These are phyloP conservation scores for Zaprionus capensis DNA, from an alignment of 1,140 invertebrate genomes.

Conservation along the genomic window DNA sequence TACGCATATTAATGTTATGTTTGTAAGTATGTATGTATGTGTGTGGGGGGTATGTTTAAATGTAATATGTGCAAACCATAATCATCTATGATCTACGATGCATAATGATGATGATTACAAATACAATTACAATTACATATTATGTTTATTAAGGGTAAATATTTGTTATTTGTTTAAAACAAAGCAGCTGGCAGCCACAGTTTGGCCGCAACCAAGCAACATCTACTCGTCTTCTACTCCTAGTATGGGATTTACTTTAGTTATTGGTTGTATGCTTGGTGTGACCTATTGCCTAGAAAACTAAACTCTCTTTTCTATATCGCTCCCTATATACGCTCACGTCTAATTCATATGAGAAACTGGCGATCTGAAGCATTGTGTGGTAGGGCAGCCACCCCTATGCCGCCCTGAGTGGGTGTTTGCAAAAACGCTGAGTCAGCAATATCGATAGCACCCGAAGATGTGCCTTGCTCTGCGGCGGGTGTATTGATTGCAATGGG, in stretches of 20 bases:
- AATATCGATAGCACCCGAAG: slow-evolving; percentile 14
- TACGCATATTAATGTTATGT: slow-evolving; percentile 69
- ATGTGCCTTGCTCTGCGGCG: slow-evolving; percentile 33
- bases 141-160: slow-evolving; percentile 74
- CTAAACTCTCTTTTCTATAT: slow-evolving; percentile 32
- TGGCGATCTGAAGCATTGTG: slow-evolving; percentile 52
- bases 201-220: slow-evolving; percentile 31
- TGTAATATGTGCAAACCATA: slow-evolving; percentile 39
- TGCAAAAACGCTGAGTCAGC: slow-evolving; percentile 71
- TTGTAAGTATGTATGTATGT: slow-evolving; percentile 37
- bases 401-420: slow-evolving; percentile 72
- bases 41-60: slow-evolving; percentile 31
- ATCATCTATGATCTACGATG: slow-evolving; percentile 36
- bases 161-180: slow-evolving; percentile 78
- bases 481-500: slow-evolving; percentile 63
- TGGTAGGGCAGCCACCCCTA: slow-evolving; percentile 79
- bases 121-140: slow-evolving; percentile 56
- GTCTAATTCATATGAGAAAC: slow-evolving; percentile 69
- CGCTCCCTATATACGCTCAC: background rate
- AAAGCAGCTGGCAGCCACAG: slow-evolving; percentile 76
- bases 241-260: slow-evolving; percentile 16
- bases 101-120: slow-evolving; percentile 53
- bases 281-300: slow-evolving; percentile 36
- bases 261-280: slow-evolving; percentile 31
- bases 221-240: slow-evolving; percentile 15